A percentile compares a stretch with the other conserved stretches of the same genome.
Conservation (phyloP, 2,113 vertebrate species). For the Pseudois nayaur region DNA sequence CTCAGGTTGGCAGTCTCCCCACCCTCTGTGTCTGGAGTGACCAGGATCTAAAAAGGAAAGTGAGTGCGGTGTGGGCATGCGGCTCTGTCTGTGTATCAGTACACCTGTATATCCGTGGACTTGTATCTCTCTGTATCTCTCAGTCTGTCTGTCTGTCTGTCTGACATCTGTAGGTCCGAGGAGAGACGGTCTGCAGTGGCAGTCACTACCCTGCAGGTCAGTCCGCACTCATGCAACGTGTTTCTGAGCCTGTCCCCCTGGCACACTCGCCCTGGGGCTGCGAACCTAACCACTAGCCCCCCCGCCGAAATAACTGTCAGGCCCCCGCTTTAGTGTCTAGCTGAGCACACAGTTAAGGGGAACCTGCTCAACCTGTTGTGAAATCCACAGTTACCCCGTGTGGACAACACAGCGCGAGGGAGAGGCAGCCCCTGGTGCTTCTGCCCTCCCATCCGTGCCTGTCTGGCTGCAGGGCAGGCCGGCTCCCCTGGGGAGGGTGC, state of each 20-base stretch:
- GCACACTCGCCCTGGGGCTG: not conserved
- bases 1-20: not conserved
- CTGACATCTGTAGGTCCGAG: not conserved
- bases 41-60: too few species aligned
- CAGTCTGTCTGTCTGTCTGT: not conserved
- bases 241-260: not conserved
- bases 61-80: rapidly evolving
- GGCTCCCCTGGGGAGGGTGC: not conserved
- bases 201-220: not conserved
- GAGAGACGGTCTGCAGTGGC: not conserved
- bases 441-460: rapidly evolving
- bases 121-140: not conserved
- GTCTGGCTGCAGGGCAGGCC: not conserved
- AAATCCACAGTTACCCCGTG: rapidly evolving
- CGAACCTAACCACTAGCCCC: not conserved
- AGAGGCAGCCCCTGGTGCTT: not conserved
- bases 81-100: not conserved
- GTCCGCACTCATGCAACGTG: too few species aligned
- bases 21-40: not conserved
- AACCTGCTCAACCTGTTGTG: too few species aligned
- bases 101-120: rapidly evolving
- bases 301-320: not conserved
- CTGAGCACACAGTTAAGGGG: not conserved
- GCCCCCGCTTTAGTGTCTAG: not conserved
- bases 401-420: rapidly evolving